Evolutionary conservation across 2,888 invertebrate species (phyloP).

Genomic region (Dasysyrphus tricinctus): DNA sequence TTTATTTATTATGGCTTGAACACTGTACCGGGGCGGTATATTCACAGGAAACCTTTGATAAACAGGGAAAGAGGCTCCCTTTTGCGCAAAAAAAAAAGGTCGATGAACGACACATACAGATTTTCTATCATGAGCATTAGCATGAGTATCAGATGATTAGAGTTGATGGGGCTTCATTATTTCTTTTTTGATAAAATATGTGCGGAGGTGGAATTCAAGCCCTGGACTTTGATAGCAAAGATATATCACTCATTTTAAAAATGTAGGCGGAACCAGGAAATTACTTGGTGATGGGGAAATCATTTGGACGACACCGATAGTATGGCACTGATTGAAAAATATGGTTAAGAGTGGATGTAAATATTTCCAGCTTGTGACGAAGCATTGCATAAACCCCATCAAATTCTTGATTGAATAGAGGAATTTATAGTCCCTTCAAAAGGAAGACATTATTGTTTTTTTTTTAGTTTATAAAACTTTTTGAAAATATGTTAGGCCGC

Average conservation of each 20-base stretch:
- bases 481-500: no score
- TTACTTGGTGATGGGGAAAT: conserved; percentile 23
- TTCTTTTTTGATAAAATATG: conserved; percentile 38
- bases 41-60: conserved; percentile 42
- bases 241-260: conserved; percentile 53
- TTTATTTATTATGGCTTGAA: background rate
- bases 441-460: no score
- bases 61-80: background rate
- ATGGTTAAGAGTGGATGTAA: background rate
- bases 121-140: background rate
- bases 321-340: conserved; percentile 45
- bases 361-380: no score
- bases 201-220: conserved; percentile 36
- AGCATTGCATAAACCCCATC: no score
- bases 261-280: conserved; percentile 69
- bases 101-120: conserved; percentile 29
- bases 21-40: conserved; percentile 38
- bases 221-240: conserved; percentile 4
- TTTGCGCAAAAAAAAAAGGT: conserved; percentile 14
- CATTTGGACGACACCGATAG: conserved; percentile 13
- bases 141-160: conserved; percentile 37
- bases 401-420: no score
- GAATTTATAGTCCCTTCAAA: no score
- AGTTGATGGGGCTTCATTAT: conserved; percentile 33
- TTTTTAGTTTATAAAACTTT: no score